Conservation (phyloP, 2,113 vertebrate species). For the Uria lomvia region DNA sequence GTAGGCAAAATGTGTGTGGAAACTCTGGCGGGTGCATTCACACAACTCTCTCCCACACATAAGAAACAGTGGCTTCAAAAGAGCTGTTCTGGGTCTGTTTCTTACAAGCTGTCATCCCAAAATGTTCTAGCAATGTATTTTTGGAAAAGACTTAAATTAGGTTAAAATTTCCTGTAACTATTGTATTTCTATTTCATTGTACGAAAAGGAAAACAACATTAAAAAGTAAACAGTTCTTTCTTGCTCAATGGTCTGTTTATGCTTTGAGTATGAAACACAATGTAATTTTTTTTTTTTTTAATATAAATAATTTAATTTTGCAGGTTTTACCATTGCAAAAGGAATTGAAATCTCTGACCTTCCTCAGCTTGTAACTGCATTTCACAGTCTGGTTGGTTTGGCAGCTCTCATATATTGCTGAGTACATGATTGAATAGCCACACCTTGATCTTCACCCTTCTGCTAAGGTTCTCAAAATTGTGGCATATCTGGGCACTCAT, state of each 20-base stretch:
- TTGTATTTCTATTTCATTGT: conserved; percentile 55
- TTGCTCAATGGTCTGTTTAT: conserved; percentile 64
- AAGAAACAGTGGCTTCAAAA: conserved; percentile 31
- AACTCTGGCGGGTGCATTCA: neutral
- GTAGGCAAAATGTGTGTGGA: neutral
- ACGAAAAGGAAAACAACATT: conserved; percentile 52
- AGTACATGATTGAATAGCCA: conserved; percentile 77
- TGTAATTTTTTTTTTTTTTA: conserved; percentile 63
- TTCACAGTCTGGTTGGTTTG: conserved; percentile 80
- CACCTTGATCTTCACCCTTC: conserved; percentile 71
- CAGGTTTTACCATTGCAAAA: conserved; percentile 81
- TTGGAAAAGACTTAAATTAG: conserved; percentile 60
- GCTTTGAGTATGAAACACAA: conserved; percentile 54
- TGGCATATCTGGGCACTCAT: conserved; percentile 75
- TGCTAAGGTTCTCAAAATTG: conserved; percentile 69
- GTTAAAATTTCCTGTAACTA: conserved; percentile 64
- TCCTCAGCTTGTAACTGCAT: conserved; percentile 78
- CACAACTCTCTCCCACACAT: neutral
- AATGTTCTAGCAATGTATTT: conserved; percentile 40
- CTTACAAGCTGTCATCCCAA: conserved; percentile 10
- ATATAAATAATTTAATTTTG: conserved; percentile 42
- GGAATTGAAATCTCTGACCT: conserved; percentile 80
- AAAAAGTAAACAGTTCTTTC: conserved; percentile 48
- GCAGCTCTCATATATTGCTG: conserved; percentile 71
- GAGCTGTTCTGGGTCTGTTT: neutral